Percentiles rank a stretch among this genome's conserved stretches.
These are phyloP conservation scores for Coracias cyanogaster DNA, from an alignment of 2,797 vertebrate species.

Conservation along the genomic window DNA sequence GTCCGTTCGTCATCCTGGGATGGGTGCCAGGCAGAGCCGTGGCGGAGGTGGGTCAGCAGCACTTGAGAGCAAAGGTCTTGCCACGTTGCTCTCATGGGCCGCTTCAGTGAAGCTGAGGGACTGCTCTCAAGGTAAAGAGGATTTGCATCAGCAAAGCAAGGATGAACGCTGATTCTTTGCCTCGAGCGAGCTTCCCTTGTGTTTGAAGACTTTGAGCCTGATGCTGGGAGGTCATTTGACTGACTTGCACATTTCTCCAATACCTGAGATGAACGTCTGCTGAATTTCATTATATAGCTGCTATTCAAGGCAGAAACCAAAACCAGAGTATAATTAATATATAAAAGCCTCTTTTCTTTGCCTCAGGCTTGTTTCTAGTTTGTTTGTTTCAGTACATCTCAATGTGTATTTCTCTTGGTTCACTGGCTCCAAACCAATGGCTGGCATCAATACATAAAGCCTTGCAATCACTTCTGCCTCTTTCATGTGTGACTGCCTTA, in stretches of 20 bases:
- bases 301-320: constrained; percentile 51
- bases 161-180: not conserved
- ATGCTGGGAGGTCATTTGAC: constrained; percentile 26
- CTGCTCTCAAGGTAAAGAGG: not conserved
- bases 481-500: constrained; percentile 11
- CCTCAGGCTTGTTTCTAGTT: constrained; percentile 50
- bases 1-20: too few species aligned
- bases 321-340: constrained; percentile 48
- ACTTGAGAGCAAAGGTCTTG: not conserved
- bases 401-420: constrained; percentile 55
- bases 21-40: not conserved
- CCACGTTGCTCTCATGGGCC: rapidly evolving
- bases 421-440: constrained; percentile 58
- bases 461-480: not conserved
- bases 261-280: constrained; percentile 25
- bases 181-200: not conserved
- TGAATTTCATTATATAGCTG: constrained; percentile 41
- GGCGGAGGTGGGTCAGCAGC: rapidly evolving
- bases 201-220: constrained; percentile 29
- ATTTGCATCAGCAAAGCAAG: constrained; percentile 42
- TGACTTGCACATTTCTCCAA: constrained; percentile 13
- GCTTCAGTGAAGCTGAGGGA: rapidly evolving
- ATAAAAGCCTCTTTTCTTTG: constrained; percentile 63
- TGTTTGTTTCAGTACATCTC: constrained; percentile 61
- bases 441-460: constrained; percentile 58